These are phyloP conservation scores for Tringa solitaria DNA, from an alignment of 2,113 vertebrate species.

Conservation along the genomic window DNA sequence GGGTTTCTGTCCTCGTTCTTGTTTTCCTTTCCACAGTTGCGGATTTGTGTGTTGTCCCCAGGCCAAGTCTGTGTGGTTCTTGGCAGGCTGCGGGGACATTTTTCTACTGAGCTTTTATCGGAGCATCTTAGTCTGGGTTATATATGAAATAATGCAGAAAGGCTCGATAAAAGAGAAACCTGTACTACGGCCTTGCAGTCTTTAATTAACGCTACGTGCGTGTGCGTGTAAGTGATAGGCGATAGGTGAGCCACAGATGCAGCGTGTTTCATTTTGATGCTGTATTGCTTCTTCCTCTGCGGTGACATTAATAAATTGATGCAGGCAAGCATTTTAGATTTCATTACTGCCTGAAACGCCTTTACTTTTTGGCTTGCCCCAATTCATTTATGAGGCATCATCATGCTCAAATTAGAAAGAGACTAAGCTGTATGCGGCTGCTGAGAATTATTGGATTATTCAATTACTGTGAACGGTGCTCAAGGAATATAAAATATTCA, in stretches of 20 bases:
- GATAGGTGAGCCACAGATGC: background rate
- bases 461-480: background rate
- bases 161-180: background rate
- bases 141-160: slow-evolving; percentile 25
- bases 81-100: slow-evolving; percentile 28
- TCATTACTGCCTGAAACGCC: background rate
- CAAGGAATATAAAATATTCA: slow-evolving; percentile 25
- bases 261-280: background rate
- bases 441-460: slow-evolving; percentile 57
- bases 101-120: slow-evolving; percentile 51
- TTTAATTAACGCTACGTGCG: background rate
- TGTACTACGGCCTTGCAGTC: background rate
- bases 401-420: background rate
- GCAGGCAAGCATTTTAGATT: slow-evolving; percentile 20
- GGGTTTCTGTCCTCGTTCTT: slow-evolving; percentile 24
- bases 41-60: slow-evolving; percentile 43
- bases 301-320: slow-evolving; percentile 24
- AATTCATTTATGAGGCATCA: slow-evolving; percentile 32
- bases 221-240: background rate
- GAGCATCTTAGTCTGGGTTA: slow-evolving; percentile 15
- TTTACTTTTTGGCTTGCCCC: slow-evolving; percentile 44
- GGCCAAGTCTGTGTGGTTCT: slow-evolving; percentile 59
- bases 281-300: background rate
- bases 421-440: slow-evolving; percentile 25
- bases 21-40: slow-evolving; percentile 48